Base-by-base conservation (phyloP, 2,113 vertebrate genomes). In the Microcebus tavaratra region DNA sequence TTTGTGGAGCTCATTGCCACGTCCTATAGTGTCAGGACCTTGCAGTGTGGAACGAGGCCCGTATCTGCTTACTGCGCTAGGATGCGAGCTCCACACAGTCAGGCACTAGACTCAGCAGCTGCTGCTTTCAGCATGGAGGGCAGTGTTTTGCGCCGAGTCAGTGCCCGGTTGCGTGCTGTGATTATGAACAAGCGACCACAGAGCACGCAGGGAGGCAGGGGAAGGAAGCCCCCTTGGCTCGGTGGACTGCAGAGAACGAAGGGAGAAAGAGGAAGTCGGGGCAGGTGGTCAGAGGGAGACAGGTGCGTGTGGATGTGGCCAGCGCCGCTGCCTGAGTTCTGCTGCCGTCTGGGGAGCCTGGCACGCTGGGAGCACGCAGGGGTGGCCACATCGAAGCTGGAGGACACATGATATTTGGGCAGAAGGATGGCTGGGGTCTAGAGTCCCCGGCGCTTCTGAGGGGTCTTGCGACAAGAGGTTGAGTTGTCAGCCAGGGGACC, bases 131-230 rank as follows among this genome's bases (percentile, higher is more conserved):
- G 55, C 17, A 3, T 55, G 34, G 5, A 21, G 50, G 31, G 39
- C 0, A 15, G 34, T 34, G 21, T n/a, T n/a, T 17, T 23, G 34
- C 21, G 39, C 11, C 3, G 0, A 50, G 59, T 0, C 6, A 39
- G 68, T 29, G 39, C 42, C 29, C 1, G 13, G 10, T 50, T 7
- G 29, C 27, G 4, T 1, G 45, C 23, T 3, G 8, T 14, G 39
- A 61, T 11, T 1, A 2, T 13, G 36, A 27, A 0, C 0, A 5
- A 15, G 50, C 0, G 34, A 14, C 7, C 55, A 4, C 8, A 14
- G 39, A 20, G 21, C 10, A 2, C 15, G 9, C 6, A 10, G 59
- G 34, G 36, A 57, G 50, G 70, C 17, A 6, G 20, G 34, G 48
- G 55, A 17, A n/a, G 9, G 48, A 75, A 25, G 50, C 17, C 59